Base-by-base conservation (phyloP, 2,113 vertebrate species). In the Echinops telfairi region DNA sequence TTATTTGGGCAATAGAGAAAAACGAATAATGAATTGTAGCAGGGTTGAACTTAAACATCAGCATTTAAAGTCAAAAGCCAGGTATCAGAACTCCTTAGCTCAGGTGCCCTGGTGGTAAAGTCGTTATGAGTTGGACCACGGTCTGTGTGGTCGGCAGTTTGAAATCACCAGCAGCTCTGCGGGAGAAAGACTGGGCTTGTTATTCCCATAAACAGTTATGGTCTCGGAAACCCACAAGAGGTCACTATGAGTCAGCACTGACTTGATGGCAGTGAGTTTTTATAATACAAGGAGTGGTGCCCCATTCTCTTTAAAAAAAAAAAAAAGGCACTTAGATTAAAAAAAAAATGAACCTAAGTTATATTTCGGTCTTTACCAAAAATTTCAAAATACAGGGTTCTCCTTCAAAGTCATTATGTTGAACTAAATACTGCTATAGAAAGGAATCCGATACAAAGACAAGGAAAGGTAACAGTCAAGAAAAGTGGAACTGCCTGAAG, bases 391-490 rank as follows among this genome's bases (percentile, higher is more conserved):
- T 40, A 80, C 40, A 92, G 22, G 25, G n/a, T 25, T 70, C 85
- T 16, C 62, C 78, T 33, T 47, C 25, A 47, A 47, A 47, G 43
- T 47, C 10, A 47, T 47, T 47, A 47, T 60, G 82, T 88, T 53
- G 70, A 93, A 92, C 79, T 88, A 92, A 93, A 83, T 73, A 57
- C 22, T 36, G 5, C 66, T 71, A 84, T 19, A 47, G 29, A 96
- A 83, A 95, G 85, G 64, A 87, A 81, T 94, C 25, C 60, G 73
- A 12, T 86, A 53, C 83, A 84, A 83, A 62, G 36, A 86, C 47
- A 95, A 47, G 53, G 43, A 88, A 53, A 83, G 36, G 70, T 5
- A 89, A 43, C 31, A 33, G 40, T 36, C 29, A 89, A 89, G 11
- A 68, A 29, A 84, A 36, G 66, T n/a, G 3, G 14, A 89, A 83